Base-by-base conservation (phyloP, 2,888 invertebrate species). In the Sarcophaga variegata region DNA sequence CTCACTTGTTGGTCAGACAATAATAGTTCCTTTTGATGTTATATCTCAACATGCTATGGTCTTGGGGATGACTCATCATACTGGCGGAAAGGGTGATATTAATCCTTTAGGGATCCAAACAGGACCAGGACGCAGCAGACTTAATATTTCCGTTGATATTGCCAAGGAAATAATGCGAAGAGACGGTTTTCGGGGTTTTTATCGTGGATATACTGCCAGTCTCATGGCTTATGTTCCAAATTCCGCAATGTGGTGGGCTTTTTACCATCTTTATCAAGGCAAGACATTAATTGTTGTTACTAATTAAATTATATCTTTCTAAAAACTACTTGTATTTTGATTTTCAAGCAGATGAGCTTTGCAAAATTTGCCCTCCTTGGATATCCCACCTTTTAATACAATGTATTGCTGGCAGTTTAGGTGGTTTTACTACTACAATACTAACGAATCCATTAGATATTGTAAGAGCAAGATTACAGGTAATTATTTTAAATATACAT, bases 41-140 rank as follows among this genome's bases (percentile, higher is more conserved):
- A 95, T 99, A 79, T 98, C 98, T 89, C 99, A 99, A 91, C 99
- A 99, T 92, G 95, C 99, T 79, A 99, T 99, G 98, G 97, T 99
- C 90, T 94, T 98, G 8, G 98, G 98, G 0, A 94, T 96, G 90
- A 88, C 91, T 17, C 90, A 92, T 81, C 91, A 93, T 87, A 89
- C 90, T 47, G 90, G 91, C 88, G 91, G 90, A 64, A 93, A 95
- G 93, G 93, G 93, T 89, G 94, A 95, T 85, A 95, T 97, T 90
- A 97, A 97, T 92, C 97, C 97, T 0, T 93, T 98, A 81, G 97
- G 97, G 25, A 94, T 98, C 81, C 95, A 95, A 86, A 92, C 96
- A 6, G 94, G 95, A 86, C 94, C 95, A 74, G 94, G 94, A 0
- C 94, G 95, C 90, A 95, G 96, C 17, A 95, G 95, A 86, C 94